Conservation (phyloP, 2,113 vertebrate species). For the Eudyptes chrysolophus region DNA sequence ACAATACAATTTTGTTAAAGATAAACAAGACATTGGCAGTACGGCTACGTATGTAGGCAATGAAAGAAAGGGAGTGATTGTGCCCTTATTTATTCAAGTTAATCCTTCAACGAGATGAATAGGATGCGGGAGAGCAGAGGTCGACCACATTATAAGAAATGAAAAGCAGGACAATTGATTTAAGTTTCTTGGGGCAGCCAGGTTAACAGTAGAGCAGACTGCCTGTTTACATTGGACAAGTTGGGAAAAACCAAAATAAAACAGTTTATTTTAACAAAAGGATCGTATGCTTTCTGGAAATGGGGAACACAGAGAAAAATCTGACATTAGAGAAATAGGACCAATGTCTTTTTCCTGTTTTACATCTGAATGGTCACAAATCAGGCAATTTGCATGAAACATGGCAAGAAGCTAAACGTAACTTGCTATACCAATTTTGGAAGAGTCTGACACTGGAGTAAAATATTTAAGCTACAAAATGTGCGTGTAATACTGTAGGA, state of each 20-base stretch:
- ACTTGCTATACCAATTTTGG: neutral
- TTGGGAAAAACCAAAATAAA: neutral
- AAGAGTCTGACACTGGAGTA: neutral
- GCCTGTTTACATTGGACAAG: neutral
- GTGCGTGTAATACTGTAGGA: neutral
- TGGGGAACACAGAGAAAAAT: neutral
- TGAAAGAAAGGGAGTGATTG: neutral
- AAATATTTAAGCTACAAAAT: neutral
- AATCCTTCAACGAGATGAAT: neutral
- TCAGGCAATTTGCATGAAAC: neutral
- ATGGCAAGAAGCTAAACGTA: neutral
- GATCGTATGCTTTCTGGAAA: neutral
- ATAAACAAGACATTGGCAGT: neutral
- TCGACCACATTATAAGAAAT: neutral
- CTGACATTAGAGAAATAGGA: neutral
- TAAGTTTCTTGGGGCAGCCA: neutral
- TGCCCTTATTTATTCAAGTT: neutral
- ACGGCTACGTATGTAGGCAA: fast-evolving
- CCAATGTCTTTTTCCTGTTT: neutral
- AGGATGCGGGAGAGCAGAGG: neutral
- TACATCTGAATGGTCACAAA: neutral
- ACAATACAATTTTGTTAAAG: neutral
- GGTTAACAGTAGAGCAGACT: neutral
- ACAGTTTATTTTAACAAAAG: neutral
- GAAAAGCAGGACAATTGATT: neutral